Evolutionary conservation across 2,113 vertebrate genomes (phyloP).

Genomic region (Lophura nycthemera): DNA sequence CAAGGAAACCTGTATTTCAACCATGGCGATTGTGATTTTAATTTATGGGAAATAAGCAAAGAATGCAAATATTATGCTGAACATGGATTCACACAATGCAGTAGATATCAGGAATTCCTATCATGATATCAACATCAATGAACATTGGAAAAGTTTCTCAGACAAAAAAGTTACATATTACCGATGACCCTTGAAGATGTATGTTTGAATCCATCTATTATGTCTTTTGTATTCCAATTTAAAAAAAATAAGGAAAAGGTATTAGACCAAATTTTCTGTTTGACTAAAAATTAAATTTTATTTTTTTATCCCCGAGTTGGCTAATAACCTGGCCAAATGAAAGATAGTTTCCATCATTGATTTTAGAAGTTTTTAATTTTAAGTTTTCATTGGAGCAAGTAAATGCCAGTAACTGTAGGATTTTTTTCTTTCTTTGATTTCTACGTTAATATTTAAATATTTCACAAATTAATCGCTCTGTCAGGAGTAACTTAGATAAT

Average conservation of each 20-base stretch:
- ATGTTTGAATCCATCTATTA: background rate
- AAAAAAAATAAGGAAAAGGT: background rate
- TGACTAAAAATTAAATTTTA: background rate
- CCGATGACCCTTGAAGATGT: background rate
- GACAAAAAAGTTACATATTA: background rate
- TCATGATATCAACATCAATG: background rate
- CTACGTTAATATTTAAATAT: background rate
- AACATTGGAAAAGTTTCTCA: background rate
- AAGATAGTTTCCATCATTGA: rapidly evolving
- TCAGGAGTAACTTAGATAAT: background rate
- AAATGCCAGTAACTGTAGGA: background rate
- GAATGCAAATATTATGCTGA: background rate
- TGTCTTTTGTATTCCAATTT: background rate
- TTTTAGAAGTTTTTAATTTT: background rate
- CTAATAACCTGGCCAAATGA: background rate
- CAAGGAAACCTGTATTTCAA: background rate
- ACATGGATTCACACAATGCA: background rate
- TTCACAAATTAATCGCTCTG: background rate
- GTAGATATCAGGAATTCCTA: background rate
- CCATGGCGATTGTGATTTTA: background rate
- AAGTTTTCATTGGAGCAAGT: background rate
- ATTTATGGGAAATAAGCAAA: background rate
- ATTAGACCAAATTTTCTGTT: background rate
- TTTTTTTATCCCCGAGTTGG: background rate
- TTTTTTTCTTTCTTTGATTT: background rate